Percentiles rank a stretch among this genome's conserved stretches.
Evolutionary conservation across 2,888 invertebrate genomes (phyloP).

Genomic region (Thalpophila matura): DNA sequence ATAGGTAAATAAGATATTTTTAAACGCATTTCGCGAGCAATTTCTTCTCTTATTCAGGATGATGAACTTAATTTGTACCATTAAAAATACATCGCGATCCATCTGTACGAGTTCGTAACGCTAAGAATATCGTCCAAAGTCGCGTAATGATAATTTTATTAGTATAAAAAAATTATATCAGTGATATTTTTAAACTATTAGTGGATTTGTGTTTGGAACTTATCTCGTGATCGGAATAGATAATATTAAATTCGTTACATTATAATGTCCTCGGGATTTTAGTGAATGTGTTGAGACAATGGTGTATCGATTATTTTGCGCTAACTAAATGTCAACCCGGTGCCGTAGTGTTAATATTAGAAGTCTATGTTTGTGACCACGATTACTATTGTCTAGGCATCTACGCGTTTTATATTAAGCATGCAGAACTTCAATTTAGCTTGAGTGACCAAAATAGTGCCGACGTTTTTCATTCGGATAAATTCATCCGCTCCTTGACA

Average conservation of each 20-base stretch:
- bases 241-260: slow-evolving; percentile 67
- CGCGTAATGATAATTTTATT: slow-evolving; percentile 84
- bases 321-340: slow-evolving; percentile 90
- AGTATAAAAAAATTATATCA: slow-evolving; percentile 78
- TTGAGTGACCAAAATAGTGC: slow-evolving; percentile 87
- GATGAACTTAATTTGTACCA: slow-evolving; percentile 64
- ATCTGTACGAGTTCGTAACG: slow-evolving; percentile 79
- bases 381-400: slow-evolving; percentile 89
- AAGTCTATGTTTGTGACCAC: slow-evolving; percentile 88
- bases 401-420: slow-evolving; percentile 89
- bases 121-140: slow-evolving; percentile 89
- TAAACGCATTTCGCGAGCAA: slow-evolving; percentile 42
- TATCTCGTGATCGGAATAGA: slow-evolving; percentile 60
- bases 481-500: slow-evolving; percentile 79
- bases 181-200: slow-evolving; percentile 80
- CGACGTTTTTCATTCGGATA: slow-evolving; percentile 78
- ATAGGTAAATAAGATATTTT: slow-evolving; percentile 87
- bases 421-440: slow-evolving; percentile 85
- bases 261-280: slow-evolving; percentile 80
- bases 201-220: slow-evolving; percentile 63
- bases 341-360: slow-evolving; percentile 90
- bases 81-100: slow-evolving; percentile 81
- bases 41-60: slow-evolving; percentile 44
- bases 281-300: slow-evolving; percentile 89
- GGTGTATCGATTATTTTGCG: slow-evolving; percentile 91